Evolutionary conservation across 2,113 vertebrate genomes (phyloP).

Genomic region (Oryzias curvinotus): DNA sequence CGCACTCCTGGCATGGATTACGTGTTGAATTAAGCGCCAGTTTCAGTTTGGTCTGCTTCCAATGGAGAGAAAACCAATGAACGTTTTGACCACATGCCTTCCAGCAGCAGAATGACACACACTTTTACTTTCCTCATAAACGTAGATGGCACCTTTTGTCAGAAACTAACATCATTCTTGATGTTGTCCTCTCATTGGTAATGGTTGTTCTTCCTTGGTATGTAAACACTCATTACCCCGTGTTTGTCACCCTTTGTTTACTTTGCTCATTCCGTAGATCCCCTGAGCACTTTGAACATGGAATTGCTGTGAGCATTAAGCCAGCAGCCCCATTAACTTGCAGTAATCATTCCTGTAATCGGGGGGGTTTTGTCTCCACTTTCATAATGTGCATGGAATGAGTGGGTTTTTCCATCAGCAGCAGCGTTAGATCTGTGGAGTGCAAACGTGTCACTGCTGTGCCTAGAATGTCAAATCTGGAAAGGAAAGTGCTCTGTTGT

Average conservation of each 20-base stretch:
- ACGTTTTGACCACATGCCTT: conserved; percentile 40
- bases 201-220: conserved; percentile 68
- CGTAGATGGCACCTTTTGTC: conserved; percentile 44
- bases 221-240: conserved; percentile 65
- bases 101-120: conserved; percentile 65
- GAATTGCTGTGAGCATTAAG: conserved; percentile 41
- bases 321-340: conserved; percentile 41
- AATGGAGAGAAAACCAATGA: background rate
- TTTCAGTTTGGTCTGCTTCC: conserved; percentile 6
- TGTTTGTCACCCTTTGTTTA: conserved; percentile 51
- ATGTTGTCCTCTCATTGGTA: conserved; percentile 63
- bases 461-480: conserved; percentile 41
- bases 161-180: conserved; percentile 63
- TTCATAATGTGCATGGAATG: conserved; percentile 64
- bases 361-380: conserved; percentile 39
- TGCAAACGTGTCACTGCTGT: conserved; percentile 31
- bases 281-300: conserved; percentile 41
- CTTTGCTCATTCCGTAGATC: conserved; percentile 59
- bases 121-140: conserved; percentile 41
- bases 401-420: conserved; percentile 52
- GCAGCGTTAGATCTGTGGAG: conserved; percentile 50
- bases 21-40: background rate
- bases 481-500: background rate
- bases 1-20: background rate
- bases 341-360: conserved; percentile 41